Evolutionary conservation across 2,888 invertebrate genomes (phyloP).

Genomic region (Torymus tubicola): DNA sequence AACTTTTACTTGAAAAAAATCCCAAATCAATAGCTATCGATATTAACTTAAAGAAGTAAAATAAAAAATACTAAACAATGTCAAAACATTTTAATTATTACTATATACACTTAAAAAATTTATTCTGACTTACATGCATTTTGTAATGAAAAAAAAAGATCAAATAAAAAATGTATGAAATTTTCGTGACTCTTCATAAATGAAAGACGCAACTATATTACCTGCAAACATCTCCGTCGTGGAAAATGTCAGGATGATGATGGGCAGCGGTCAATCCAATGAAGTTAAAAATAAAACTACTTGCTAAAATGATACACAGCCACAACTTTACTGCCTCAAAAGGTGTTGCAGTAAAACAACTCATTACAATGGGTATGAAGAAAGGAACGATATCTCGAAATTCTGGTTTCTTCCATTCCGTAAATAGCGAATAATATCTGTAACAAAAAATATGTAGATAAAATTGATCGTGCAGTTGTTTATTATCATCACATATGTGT

Average conservation of each 20-base stretch:
- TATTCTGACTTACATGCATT: too few species aligned
- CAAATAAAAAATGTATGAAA: too few species aligned
- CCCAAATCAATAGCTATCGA: too few species aligned
- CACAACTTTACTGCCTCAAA: conserved; percentile 77
- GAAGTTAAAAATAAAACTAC: conserved; percentile 81
- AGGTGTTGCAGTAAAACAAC: conserved; percentile 69
- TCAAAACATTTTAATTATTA: too few species aligned
- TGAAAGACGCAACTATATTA: conserved; percentile 65
- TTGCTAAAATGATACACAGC: conserved; percentile 78
- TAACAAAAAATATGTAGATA: background rate
- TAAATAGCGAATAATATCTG: conserved; percentile 65
- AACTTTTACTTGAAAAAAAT: too few species aligned
- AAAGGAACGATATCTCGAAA: conserved; percentile 71
- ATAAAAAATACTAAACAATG: too few species aligned
- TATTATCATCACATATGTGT: too few species aligned
- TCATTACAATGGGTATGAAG: conserved; percentile 77
- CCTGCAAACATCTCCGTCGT: conserved; percentile 86
- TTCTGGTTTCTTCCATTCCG: conserved; percentile 61
- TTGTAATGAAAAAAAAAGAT: too few species aligned
- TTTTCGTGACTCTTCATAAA: too few species aligned
- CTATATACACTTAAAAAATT: too few species aligned
- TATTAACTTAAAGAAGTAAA: too few species aligned
- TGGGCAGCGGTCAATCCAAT: conserved; percentile 87
- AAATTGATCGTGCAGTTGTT: background rate
- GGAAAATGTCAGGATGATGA: conserved; percentile 87